Evolutionary conservation across 2,888 invertebrate genomes (phyloP).

Genomic region (Agonopterix alstromeriana): DNA sequence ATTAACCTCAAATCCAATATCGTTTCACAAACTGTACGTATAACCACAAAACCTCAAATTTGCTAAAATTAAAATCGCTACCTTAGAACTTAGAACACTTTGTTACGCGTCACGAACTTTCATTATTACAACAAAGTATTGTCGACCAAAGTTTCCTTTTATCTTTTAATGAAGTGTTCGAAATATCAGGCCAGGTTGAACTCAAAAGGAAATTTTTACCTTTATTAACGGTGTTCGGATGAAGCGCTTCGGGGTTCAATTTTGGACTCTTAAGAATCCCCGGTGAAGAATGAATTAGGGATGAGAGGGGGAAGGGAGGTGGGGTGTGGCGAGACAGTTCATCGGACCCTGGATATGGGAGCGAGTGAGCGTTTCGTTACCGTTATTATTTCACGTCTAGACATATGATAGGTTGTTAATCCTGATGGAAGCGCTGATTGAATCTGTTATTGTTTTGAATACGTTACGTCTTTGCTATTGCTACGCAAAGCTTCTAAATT

Average conservation of each 20-base stretch:
- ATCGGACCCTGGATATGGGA: slow-evolving; percentile 46
- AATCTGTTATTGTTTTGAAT: too few relatives aligned
- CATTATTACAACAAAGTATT: slow-evolving; percentile 16
- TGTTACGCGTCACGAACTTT: slow-evolving; percentile 9
- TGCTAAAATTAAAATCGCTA: slow-evolving; percentile 1
- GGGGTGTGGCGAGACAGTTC: slow-evolving; percentile 50
- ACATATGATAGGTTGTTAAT: slow-evolving; percentile 15
- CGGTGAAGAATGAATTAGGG: slow-evolving; percentile 5
- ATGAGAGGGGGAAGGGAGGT: slow-evolving; percentile 14
- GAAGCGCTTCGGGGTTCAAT: neutral
- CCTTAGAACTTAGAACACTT: neutral
- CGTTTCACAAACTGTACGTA: too few relatives aligned
- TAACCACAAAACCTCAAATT: neutral
- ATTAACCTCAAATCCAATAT: too few relatives aligned
- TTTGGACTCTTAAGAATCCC: too few relatives aligned
- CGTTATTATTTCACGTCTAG: slow-evolving; percentile 47
- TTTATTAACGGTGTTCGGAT: slow-evolving; percentile 1
- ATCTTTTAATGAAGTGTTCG: slow-evolving; percentile 36
- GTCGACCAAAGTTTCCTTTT: slow-evolving; percentile 25
- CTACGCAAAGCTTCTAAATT: too few relatives aligned
- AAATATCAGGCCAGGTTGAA: slow-evolving; percentile 12
- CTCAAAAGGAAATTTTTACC: slow-evolving; percentile 3
- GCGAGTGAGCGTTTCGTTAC: slow-evolving; percentile 24
- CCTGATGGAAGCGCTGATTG: too few relatives aligned
- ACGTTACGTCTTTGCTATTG: too few relatives aligned